phyloP scores from a whole-genome alignment of 2,113 vertebrate species.

The Catharus bicknelli region DNA sequence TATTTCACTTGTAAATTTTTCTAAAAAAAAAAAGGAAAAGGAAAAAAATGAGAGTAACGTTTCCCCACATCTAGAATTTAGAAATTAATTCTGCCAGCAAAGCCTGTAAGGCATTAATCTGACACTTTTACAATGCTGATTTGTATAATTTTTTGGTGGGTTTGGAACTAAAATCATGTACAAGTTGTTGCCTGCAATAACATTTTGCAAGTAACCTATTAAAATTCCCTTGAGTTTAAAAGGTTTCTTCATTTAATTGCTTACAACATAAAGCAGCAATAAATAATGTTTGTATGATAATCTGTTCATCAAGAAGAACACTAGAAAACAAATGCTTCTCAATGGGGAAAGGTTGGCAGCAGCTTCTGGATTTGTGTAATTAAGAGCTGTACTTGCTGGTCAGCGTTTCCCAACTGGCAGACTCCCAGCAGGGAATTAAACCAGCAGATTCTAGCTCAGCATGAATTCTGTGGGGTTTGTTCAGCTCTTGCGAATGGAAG shows the following conservation, averaged over 20 bases:
- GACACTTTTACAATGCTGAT: slow-evolving; percentile 98
- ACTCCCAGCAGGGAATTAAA: slow-evolving; percentile 56
- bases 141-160: slow-evolving; percentile 97
- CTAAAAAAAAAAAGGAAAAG: slow-evolving; percentile 79
- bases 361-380: slow-evolving; percentile 56
- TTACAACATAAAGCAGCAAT: slow-evolving; percentile 69
- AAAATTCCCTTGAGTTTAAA: slow-evolving; percentile 83
- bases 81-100: slow-evolving; percentile 93
- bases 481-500: slow-evolving; percentile 43
- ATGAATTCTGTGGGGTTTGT: slow-evolving; percentile 47
- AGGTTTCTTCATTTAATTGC: slow-evolving; percentile 79
- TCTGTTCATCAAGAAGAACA: slow-evolving; percentile 59
- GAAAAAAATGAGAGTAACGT: slow-evolving; percentile 65
- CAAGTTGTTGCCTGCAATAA: slow-evolving; percentile 94
- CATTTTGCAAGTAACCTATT: slow-evolving; percentile 95
- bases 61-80: slow-evolving; percentile 92
- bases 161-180: slow-evolving; percentile 85
- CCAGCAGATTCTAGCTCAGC: slow-evolving; percentile 57
- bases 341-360: slow-evolving; percentile 63
- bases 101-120: slow-evolving; percentile 93
- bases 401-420: slow-evolving; percentile 62
- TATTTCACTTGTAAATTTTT: slow-evolving; percentile 99
- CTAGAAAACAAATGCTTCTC: slow-evolving; percentile 69
- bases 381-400: slow-evolving; percentile 59
- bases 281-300: slow-evolving; percentile 70